Base-by-base conservation (phyloP, 2,888 invertebrate genomes). In the Hyposoter dolosus region DNA sequence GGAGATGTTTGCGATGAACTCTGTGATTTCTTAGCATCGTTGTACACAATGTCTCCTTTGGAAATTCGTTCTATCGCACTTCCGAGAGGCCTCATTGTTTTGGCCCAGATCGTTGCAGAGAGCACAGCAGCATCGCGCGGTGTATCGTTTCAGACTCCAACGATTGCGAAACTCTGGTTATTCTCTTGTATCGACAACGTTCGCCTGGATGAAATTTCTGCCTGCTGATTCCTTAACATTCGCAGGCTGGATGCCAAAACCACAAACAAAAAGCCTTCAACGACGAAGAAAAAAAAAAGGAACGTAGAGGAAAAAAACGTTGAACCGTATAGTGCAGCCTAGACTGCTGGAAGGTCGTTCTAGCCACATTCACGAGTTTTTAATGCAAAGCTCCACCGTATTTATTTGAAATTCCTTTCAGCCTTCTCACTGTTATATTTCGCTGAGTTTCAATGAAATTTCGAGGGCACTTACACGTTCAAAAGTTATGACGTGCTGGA, bases 1-100 rank as follows among this genome's bases (percentile, higher is more conserved):
- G 28, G 60, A n/a, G 53, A 72, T 40, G 32, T 72, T 72, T 72
- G 53, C 72, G n/a, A 72, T 72, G 35, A 72, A 35, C 72, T 72
- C 50, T 53, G 53, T 56, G 32, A 50, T 50, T 72, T 56, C 50
- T 72, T 56, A 72, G 72, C 40, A n/a, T 72, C 35, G 17, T 53
- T 50, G 12, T 72, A 12, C n/a, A 50, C 53, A 19, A 50, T 53
- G 50, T 35, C 19, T 40, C 53, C 72, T 72, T 72, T 72, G 53
- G 72, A 40, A 72, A 50, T 32, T 12, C 53, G 40, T 72, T 72
- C 35, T 32, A 72, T 72, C 53, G 50, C 50, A 35, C 19, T 35
- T 19, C 35, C 50, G 35, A 43, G 23, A 43, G 43, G 23, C 19
- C 43, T 19, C 43, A 68, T 68, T 68, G 68, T 68, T 72, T 53